Evolutionary conservation across 2,888 invertebrate genomes (phyloP).

Genomic region (Troides helena): DNA sequence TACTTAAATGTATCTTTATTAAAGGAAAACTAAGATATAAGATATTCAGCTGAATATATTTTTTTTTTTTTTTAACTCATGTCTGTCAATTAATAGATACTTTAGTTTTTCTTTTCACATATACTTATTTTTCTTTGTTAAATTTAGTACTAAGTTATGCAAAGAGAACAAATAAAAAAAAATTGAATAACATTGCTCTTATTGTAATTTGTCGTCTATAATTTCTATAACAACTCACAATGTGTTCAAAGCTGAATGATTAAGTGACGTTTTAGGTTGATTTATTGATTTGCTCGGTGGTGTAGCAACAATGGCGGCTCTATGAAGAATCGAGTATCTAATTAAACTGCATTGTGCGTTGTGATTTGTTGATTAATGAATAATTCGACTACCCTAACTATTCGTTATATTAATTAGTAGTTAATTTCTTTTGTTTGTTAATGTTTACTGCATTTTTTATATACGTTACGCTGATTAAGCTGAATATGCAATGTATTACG

Average conservation of each 20-base stretch:
- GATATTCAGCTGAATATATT: too few relatives aligned
- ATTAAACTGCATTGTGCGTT: slow-evolving; percentile 38
- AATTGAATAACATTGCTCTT: background rate
- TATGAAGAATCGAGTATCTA: slow-evolving; percentile 38
- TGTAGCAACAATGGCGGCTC: slow-evolving; percentile 21
- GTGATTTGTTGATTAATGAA: slow-evolving; percentile 24
- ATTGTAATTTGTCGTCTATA: slow-evolving; percentile 19
- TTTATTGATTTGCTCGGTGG: slow-evolving; percentile 25
- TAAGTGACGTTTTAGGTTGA: slow-evolving; percentile 27
- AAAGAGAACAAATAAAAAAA: background rate
- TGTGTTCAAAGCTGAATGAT: slow-evolving; percentile 19
- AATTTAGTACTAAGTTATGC: too few relatives aligned
- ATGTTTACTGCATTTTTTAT: background rate
- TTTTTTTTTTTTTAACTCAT: too few relatives aligned
- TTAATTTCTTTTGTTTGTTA: slow-evolving; percentile 2
- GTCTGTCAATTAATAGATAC: too few relatives aligned
- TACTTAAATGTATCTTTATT: background rate
- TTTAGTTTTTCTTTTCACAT: too few relatives aligned
- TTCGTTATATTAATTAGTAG: slow-evolving; percentile 10
- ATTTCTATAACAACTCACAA: slow-evolving; percentile 6
- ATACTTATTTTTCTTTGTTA: too few relatives aligned
- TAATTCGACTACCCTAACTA: background rate
- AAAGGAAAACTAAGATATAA: background rate
- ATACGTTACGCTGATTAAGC: background rate
- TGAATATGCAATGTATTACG: too few relatives aligned